phyloP scores from a whole-genome alignment of 2,113 vertebrate genomes.

The Recurvirostra avosetta region DNA sequence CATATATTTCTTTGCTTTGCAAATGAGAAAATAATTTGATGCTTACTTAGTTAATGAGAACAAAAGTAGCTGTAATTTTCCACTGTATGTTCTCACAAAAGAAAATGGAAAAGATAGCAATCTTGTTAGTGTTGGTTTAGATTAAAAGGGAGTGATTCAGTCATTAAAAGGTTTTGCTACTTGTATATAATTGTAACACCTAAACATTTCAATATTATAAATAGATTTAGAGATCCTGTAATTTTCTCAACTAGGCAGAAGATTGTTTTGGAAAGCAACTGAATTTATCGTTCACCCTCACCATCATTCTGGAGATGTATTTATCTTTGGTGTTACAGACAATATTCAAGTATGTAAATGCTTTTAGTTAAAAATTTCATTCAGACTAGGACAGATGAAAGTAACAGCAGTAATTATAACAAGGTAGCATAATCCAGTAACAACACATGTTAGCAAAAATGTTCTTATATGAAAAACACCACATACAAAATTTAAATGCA shows the following conservation, averaged over 20 bases:
- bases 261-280: conserved; percentile 78
- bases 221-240: neutral
- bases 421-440: neutral
- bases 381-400: neutral
- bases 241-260: conserved; percentile 72
- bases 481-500: neutral
- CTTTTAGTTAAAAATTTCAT: neutral
- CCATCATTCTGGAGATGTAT: conserved; percentile 77
- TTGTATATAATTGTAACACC: neutral
- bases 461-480: neutral
- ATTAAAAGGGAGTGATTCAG: neutral
- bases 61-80: neutral
- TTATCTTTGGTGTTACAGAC: conserved; percentile 83
- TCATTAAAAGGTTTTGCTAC: neutral
- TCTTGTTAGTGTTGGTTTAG: neutral
- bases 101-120: neutral
- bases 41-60: neutral
- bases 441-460: neutral
- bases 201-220: neutral
- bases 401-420: neutral
- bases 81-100: neutral
- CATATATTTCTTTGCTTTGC: neutral
- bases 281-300: conserved; percentile 79
- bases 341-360: conserved; percentile 79
- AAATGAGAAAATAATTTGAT: neutral